These are phyloP conservation scores for Rana temporaria DNA, from an alignment of 2,113 vertebrate species.

Conservation along the genomic window DNA sequence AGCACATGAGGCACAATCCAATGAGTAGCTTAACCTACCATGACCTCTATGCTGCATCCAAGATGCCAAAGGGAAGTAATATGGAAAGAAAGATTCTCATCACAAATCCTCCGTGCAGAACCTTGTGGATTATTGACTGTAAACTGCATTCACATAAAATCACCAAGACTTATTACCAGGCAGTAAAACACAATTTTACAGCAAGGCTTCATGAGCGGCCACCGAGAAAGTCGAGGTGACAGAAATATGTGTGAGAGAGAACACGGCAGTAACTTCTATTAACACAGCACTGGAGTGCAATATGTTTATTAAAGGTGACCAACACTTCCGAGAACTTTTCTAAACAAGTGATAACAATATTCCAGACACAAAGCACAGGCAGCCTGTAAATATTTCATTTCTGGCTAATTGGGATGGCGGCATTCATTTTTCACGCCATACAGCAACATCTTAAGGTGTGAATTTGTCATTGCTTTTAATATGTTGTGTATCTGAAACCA, in stretches of 20 bases:
- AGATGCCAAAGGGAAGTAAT: conserved; percentile 45
- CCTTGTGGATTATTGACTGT: conserved; percentile 52
- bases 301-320: neutral
- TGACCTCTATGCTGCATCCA: conserved; percentile 23
- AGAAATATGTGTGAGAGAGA: conserved; percentile 22
- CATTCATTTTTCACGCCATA: neutral
- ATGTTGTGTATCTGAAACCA: too few species aligned
- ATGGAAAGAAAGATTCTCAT: conserved; percentile 49
- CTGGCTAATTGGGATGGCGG: neutral
- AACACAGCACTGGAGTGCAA: neutral
- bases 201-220: conserved; percentile 32
- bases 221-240: conserved; percentile 28
- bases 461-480: too few species aligned
- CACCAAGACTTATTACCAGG: conserved; percentile 38
- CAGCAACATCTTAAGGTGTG: neutral
- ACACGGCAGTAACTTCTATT: conserved; percentile 6
- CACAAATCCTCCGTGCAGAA: conserved; percentile 51
- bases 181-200: conserved; percentile 51
- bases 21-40: conserved; percentile 3
- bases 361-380: too few species aligned
- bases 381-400: neutral
- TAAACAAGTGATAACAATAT: too few species aligned
- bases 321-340: neutral
- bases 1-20: conserved; percentile 15
- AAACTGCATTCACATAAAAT: conserved; percentile 53